A percentile compares a stretch with the other conserved stretches of the same genome.
Evolutionary conservation across 1,140 invertebrate genomes (phyloP).

Genomic region (Drosophila insularis): DNA sequence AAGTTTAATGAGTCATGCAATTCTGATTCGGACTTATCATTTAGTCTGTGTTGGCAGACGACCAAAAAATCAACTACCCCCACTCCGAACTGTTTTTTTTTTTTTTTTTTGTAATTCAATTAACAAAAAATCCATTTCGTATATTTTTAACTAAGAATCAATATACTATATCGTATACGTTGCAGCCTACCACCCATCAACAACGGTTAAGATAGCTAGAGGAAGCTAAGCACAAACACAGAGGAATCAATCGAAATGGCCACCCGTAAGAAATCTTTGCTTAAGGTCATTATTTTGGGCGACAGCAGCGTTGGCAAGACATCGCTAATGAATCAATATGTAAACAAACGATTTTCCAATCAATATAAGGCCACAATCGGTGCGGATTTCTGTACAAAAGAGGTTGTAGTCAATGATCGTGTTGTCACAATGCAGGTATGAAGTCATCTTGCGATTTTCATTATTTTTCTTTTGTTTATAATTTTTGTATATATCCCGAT

Average conservation of each 20-base stretch:
- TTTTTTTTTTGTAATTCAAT: constrained; percentile 52
- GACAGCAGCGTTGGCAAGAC: constrained; percentile 99
- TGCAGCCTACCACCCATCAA: constrained; percentile 36
- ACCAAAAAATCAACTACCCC: neutral
- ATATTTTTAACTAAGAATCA: constrained; percentile 57
- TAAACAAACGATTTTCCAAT: constrained; percentile 99
- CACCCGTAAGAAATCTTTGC: constrained; percentile 96
- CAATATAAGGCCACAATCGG: constrained; percentile 99
- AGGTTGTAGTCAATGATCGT: constrained; percentile 98
- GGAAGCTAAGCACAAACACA: constrained; percentile 27
- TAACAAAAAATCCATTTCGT: constrained; percentile 21
- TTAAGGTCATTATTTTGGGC: constrained; percentile 99
- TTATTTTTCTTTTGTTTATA: too few species aligned
- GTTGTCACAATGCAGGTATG: constrained; percentile 99
- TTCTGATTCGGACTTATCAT: constrained; percentile 50
- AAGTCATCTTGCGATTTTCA: neutral
- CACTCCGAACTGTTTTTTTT: neutral
- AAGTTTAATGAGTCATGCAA: constrained; percentile 50
- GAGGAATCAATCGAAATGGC: constrained; percentile 86
- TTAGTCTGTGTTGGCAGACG: neutral
- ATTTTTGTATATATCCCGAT: constrained; percentile 15
- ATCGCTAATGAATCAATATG: constrained; percentile 99
- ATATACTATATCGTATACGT: constrained; percentile 37
- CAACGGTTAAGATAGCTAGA: constrained; percentile 17
- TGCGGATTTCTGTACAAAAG: constrained; percentile 99